phyloP scores from a whole-genome alignment of 2,113 vertebrate genomes.

The Macquaria ambigua region DNA sequence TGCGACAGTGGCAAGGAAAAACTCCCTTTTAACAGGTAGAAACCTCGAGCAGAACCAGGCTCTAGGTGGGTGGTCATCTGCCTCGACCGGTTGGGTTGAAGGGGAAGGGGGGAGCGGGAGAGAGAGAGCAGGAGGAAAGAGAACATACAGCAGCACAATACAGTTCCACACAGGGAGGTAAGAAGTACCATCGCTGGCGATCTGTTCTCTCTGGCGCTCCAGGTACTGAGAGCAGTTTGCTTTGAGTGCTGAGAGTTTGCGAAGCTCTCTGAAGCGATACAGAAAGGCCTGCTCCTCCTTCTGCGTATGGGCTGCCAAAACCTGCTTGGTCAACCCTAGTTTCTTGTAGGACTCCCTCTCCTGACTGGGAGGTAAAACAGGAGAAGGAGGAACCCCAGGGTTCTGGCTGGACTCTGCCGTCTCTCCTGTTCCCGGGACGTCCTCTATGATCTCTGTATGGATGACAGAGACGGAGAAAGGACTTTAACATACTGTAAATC shows the following conservation, averaged over 20 bases:
- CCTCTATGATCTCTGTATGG: constrained; percentile 90
- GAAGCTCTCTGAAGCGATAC: constrained; percentile 87
- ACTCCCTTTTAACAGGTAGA: too few species aligned
- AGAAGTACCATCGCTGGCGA: constrained; percentile 72
- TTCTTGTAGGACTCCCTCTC: constrained; percentile 91
- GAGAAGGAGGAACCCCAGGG: constrained; percentile 49
- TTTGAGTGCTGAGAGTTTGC: constrained; percentile 84
- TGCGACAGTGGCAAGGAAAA: too few species aligned
- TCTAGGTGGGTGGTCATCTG: too few species aligned
- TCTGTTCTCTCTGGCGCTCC: constrained; percentile 84
- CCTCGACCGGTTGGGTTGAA: too few species aligned
- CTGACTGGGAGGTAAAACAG: constrained; percentile 78
- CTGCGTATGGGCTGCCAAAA: constrained; percentile 94
- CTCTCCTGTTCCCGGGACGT: constrained; percentile 84
- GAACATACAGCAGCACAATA: too few species aligned
- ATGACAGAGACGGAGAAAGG: not conserved
- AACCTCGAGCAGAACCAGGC: too few species aligned
- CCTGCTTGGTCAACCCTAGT: constrained; percentile 93
- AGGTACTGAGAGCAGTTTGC: constrained; percentile 87
- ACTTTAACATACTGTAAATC: not conserved
- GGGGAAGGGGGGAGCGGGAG: too few species aligned
- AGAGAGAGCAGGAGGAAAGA: too few species aligned
- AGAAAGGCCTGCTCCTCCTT: constrained; percentile 96
- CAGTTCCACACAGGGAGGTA: too few species aligned
- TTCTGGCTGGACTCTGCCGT: constrained; percentile 77